phyloP scores from a whole-genome alignment of 2,113 vertebrate species.

The Vireo altiloquus region DNA sequence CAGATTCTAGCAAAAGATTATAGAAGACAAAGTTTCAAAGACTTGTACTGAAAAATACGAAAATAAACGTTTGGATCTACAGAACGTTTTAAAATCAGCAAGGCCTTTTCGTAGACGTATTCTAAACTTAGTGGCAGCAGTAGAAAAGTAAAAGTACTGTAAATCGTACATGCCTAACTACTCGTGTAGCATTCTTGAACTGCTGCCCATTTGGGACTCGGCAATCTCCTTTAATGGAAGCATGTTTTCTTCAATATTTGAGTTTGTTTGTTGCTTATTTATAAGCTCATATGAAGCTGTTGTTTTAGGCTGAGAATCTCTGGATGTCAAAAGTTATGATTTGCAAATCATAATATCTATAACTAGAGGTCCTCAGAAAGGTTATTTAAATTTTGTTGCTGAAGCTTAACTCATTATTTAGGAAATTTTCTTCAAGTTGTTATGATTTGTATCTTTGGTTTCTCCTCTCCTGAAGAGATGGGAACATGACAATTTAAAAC shows the following conservation, averaged over 20 bases:
- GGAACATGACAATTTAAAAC: not conserved
- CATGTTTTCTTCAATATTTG: constrained; percentile 62
- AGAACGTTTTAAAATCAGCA: not conserved
- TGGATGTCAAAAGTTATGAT: not conserved
- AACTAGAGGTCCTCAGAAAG: not conserved
- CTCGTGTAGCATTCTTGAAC: constrained; percentile 73
- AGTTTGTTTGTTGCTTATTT: constrained; percentile 62
- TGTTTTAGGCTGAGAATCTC: not conserved
- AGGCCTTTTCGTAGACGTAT: constrained; percentile 1
- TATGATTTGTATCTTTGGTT: not conserved
- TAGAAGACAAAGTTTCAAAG: not conserved
- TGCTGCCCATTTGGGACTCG: constrained; percentile 60
- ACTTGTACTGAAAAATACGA: not conserved
- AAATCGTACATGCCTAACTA: constrained; percentile 61
- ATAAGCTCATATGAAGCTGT: not conserved
- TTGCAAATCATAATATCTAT: not conserved
- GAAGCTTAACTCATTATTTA: not conserved
- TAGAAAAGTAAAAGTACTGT: constrained; percentile 65
- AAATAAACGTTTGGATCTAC: not conserved
- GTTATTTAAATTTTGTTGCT: not conserved
- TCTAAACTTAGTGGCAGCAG: constrained; percentile 64
- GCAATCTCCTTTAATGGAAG: constrained; percentile 76
- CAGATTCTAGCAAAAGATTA: not conserved
- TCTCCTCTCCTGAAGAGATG: not conserved
- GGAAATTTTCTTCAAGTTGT: not conserved